Conservation (phyloP, 2,888 invertebrate species). For the Lepidochrysops patricia region DNA sequence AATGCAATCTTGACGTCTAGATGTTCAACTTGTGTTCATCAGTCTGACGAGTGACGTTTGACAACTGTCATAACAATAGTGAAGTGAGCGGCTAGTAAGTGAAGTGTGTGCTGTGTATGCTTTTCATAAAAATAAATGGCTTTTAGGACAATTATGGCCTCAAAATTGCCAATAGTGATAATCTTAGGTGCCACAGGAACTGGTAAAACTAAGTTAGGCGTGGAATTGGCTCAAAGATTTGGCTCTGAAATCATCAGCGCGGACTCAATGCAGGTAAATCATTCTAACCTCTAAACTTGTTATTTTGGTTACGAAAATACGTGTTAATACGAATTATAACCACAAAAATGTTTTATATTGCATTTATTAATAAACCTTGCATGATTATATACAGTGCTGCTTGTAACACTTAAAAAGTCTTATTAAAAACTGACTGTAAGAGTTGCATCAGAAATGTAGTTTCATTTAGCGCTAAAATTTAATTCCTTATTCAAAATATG, state of each 20-base stretch:
- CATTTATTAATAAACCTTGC: not conserved
- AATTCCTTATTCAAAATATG: too few species aligned
- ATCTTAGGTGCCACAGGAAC: conserved; percentile 97
- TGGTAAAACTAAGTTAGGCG: conserved; percentile 96
- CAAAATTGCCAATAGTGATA: conserved; percentile 82
- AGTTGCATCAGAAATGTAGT: too few species aligned
- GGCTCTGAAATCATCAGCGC: conserved; percentile 96
- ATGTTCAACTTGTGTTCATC: too few species aligned
- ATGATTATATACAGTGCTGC: not conserved
- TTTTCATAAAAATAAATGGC: conserved; percentile 41
- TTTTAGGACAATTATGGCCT: conserved; percentile 50
- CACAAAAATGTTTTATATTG: conserved; percentile 3
- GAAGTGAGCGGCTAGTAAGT: conserved; percentile 36
- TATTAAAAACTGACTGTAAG: too few species aligned
- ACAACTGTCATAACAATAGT: conserved; percentile 48
- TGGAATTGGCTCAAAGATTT: conserved; percentile 91
- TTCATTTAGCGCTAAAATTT: too few species aligned
- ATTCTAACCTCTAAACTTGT: conserved; percentile 45
- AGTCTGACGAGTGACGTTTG: too few species aligned
- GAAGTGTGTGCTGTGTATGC: conserved; percentile 20
- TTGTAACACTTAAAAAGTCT: too few species aligned
- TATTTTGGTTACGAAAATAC: conserved; percentile 14
- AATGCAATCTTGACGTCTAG: conserved; percentile 17
- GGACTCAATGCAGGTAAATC: conserved; percentile 97
- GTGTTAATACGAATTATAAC: not conserved